Conservation (phyloP, 2,113 vertebrate genomes). For the Cyphomyrus plagiostoma region DNA sequence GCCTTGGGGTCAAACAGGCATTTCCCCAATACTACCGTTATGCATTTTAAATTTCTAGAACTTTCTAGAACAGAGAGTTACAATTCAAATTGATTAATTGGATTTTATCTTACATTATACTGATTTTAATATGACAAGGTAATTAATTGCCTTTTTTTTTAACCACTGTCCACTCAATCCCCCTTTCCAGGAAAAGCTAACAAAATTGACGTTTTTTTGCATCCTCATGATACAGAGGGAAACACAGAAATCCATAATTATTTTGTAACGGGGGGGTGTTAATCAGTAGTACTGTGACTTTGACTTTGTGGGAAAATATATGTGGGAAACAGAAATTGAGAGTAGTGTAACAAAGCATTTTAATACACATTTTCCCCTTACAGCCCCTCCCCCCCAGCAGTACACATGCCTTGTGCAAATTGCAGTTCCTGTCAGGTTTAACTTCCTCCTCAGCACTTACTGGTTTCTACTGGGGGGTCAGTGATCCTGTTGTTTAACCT, state of each 20-base stretch:
- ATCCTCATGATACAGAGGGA: not conserved
- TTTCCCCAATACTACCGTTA: not conserved
- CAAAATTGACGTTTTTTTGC: not conserved
- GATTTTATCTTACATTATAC: not conserved
- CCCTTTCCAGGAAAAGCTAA: not conserved
- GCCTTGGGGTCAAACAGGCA: not conserved
- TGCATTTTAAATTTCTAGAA: not conserved
- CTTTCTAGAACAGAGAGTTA: not conserved
- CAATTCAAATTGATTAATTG: not conserved
- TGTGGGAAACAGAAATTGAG: not conserved
- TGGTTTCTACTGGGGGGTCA: not conserved
- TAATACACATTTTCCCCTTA: not conserved
- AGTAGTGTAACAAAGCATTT: not conserved
- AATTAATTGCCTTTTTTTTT: not conserved
- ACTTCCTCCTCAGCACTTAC: not conserved
- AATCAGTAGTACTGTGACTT: not conserved
- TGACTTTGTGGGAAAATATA: not conserved
- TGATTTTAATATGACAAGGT: not conserved
- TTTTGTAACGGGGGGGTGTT: not conserved
- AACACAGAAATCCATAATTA: not conserved
- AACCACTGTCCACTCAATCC: not conserved
- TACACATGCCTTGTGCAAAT: not conserved
- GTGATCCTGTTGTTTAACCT: not conserved
- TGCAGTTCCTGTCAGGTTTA: not conserved
- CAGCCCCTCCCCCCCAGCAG: not conserved